A percentile compares a stretch with the other conserved stretches of the same genome.
These are phyloP conservation scores for Sebastes taczanowskii DNA, from an alignment of 2,797 vertebrate species.

Conservation along the genomic window DNA sequence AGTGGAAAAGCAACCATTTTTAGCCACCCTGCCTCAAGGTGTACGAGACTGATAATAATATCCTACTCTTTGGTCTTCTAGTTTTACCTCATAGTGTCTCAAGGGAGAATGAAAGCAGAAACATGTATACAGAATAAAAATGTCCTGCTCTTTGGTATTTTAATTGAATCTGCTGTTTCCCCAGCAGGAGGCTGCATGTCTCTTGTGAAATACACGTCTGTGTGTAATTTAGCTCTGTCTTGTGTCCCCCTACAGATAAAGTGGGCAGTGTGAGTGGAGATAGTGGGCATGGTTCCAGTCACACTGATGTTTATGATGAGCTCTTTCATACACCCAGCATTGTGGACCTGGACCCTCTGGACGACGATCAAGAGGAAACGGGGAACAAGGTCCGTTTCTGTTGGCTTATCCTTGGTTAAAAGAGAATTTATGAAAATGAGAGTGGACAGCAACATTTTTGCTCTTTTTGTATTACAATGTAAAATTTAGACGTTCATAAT, in stretches of 20 bases:
- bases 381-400: slow-evolving; percentile 81
- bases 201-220: slow-evolving; percentile 19
- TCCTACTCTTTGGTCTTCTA: not conserved
- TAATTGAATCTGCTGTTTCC: slow-evolving; percentile 34
- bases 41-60: slow-evolving; percentile 1
- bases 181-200: slow-evolving; percentile 3
- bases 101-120: slow-evolving; percentile 18
- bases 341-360: slow-evolving; percentile 79
- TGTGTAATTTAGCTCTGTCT: slow-evolving; percentile 18
- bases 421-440: not conserved
- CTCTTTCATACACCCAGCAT: slow-evolving; percentile 87
- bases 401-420: not conserved
- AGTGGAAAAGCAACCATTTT: not conserved
- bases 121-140: not conserved
- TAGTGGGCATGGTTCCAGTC: slow-evolving; percentile 81
- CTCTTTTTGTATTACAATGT: not conserved
- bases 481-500: not conserved
- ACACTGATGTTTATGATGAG: slow-evolving; percentile 89
- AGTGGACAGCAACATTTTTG: not conserved
- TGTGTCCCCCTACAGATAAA: slow-evolving; percentile 76
- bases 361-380: slow-evolving; percentile 82
- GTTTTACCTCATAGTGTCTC: slow-evolving; percentile 7
- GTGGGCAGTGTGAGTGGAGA: slow-evolving; percentile 79
- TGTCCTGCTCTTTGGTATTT: slow-evolving; percentile 22
- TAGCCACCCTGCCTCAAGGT: not conserved